Conservation (phyloP, 1,140 invertebrate species). For the Propsilocerus akamusi region DNA sequence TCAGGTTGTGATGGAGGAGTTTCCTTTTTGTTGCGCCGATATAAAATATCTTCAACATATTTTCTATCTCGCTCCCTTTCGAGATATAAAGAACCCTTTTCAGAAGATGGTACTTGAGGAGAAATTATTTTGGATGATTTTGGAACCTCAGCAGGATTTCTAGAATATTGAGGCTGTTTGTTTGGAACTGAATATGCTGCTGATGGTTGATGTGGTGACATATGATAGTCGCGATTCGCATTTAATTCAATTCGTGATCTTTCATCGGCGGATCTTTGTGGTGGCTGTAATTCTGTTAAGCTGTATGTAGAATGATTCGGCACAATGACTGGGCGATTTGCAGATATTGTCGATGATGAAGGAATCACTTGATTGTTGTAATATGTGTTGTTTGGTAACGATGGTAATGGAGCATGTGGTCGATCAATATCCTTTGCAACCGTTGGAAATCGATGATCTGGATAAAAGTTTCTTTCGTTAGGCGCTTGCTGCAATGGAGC, state of each 20-base stretch:
- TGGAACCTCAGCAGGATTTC: not conserved
- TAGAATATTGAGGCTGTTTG: not conserved
- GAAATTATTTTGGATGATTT: not conserved
- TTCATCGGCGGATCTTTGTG: not conserved
- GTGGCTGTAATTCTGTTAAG: not conserved
- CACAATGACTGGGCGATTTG: conserved; percentile 33
- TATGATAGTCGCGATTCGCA: too few species aligned
- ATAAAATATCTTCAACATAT: not conserved
- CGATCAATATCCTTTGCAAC: conserved; percentile 10
- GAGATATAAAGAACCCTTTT: conserved; percentile 8
- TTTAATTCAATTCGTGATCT: not conserved
- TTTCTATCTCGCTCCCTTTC: conserved; percentile 7
- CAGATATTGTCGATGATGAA: conserved; percentile 21
- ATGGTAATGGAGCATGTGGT: conserved; percentile 7
- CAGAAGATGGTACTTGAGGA: conserved; percentile 10
- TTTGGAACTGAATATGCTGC: not conserved
- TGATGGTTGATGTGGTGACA: not conserved
- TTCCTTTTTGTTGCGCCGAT: not conserved
- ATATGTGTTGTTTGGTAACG: not conserved
- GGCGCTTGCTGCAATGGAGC: conserved; percentile 8
- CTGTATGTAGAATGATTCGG: not conserved
- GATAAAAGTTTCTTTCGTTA: conserved; percentile 12
- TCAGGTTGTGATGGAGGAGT: not conserved
- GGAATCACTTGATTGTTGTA: not conserved
- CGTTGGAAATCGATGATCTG: conserved; percentile 14